Evolutionary conservation across 2,888 invertebrate species (phyloP).

Genomic region (Lepidonotus clava): DNA sequence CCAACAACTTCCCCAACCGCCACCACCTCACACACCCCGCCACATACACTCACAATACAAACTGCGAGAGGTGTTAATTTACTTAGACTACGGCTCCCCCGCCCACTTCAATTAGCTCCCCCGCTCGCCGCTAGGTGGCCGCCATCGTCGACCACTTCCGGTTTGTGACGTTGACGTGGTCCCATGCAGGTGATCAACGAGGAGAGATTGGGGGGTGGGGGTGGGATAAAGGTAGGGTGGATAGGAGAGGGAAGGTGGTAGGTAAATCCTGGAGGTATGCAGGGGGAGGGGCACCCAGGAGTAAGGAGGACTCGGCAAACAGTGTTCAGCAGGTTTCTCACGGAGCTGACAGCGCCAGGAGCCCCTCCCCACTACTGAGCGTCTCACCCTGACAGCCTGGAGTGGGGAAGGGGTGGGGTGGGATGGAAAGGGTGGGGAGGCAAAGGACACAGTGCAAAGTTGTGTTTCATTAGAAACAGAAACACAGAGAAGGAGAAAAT

Average conservation of each 20-base stretch:
- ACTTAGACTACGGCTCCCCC: conserved; percentile 44
- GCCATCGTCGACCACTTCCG: conserved; percentile 18
- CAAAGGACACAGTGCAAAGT: neutral
- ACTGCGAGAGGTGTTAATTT: conserved; percentile 36
- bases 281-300: neutral
- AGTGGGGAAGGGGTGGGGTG: too few species aligned
- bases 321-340: conserved; percentile 34
- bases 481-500: neutral
- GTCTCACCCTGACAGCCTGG: neutral
- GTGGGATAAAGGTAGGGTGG: neutral
- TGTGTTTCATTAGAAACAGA: too few species aligned
- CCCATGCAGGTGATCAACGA: neutral
- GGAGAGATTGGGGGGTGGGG: too few species aligned
- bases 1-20: neutral
- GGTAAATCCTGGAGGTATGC: neutral
- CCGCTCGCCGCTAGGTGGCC: conserved; percentile 12
- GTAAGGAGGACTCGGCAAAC: neutral
- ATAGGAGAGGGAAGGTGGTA: neutral
- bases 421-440: too few species aligned
- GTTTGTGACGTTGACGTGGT: neutral
- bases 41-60: too few species aligned
- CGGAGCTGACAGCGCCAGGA: neutral
- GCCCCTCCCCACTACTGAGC: neutral
- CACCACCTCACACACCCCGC: neutral
- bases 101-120: neutral